These are phyloP conservation scores for Sisyra terminalis DNA, from an alignment of 2,888 invertebrate genomes.

Conservation along the genomic window DNA sequence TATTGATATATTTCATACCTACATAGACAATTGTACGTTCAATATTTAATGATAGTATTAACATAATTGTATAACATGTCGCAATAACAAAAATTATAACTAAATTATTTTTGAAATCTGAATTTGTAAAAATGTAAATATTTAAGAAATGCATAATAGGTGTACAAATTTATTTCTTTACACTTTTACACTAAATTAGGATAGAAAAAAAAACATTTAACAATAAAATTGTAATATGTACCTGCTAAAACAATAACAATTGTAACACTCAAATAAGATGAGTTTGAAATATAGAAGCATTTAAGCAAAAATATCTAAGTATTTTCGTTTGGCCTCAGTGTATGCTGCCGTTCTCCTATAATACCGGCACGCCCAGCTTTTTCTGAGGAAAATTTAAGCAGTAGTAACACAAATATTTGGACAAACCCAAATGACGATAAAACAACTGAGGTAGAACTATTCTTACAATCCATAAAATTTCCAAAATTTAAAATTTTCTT, in stretches of 20 bases:
- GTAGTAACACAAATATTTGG: constrained; percentile 44
- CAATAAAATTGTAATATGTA: background rate
- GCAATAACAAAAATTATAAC: no score
- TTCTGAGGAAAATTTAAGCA: constrained; percentile 34
- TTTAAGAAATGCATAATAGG: no score
- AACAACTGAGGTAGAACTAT: background rate
- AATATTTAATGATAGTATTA: no score
- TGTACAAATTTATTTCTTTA: no score
- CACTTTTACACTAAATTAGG: no score
- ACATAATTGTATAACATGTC: no score
- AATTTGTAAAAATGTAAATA: no score
- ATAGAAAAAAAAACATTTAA: background rate
- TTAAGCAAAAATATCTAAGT: constrained; percentile 8
- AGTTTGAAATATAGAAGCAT: constrained; percentile 1
- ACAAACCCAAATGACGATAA: constrained; percentile 36
- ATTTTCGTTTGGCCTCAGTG: constrained; percentile 29
- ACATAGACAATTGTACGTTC: no score
- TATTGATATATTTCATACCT: no score
- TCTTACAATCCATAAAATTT: background rate
- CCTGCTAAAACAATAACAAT: background rate
- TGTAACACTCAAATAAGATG: background rate
- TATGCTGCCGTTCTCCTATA: constrained; percentile 67
- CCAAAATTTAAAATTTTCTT: no score
- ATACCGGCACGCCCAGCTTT: constrained; percentile 61
- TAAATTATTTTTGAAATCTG: no score